These are phyloP conservation scores for Drosophila repletoides DNA, from an alignment of 1,140 invertebrate species.

Conservation along the genomic window DNA sequence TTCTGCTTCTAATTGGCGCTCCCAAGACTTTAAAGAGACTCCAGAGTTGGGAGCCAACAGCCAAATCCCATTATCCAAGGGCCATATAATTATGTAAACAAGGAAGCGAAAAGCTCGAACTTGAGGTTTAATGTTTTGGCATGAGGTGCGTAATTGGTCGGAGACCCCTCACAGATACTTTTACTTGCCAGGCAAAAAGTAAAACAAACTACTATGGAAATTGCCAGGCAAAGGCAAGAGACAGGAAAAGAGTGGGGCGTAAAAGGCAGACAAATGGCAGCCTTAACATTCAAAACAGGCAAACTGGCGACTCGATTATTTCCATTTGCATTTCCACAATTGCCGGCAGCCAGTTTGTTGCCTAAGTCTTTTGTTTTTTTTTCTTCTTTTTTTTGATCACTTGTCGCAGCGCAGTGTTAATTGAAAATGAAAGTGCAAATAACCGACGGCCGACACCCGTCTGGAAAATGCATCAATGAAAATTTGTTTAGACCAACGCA, in stretches of 20 bases:
- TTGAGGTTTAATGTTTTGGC: conserved; percentile 18
- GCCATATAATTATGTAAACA: conserved; percentile 58
- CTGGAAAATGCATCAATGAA: too few relatives aligned
- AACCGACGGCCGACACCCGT: conserved; percentile 12
- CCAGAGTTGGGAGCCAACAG: too few relatives aligned
- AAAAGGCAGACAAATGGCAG: conserved; percentile 10
- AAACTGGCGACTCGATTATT: conserved; percentile 4
- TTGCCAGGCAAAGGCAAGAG: conserved; percentile 6
- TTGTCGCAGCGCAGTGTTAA: conserved; percentile 45
- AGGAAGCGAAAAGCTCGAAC: conserved; percentile 48
- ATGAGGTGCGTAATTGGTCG: conserved; percentile 27
- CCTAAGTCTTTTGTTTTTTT: conserved; percentile 61
- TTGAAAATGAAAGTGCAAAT: conserved; percentile 79
- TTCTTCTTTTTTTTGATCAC: conserved; percentile 19
- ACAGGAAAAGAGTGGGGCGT: neutral
- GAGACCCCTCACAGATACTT: conserved; percentile 17
- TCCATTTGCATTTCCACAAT: conserved; percentile 11
- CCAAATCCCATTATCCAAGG: conserved; percentile 14
- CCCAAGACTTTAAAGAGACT: too few relatives aligned
- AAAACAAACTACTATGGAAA: conserved; percentile 50
- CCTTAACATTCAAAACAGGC: conserved; percentile 53
- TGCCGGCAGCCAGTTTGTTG: conserved; percentile 45
- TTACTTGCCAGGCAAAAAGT: conserved; percentile 31
- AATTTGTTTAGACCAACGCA: too few relatives aligned
- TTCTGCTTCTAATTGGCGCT: conserved; percentile 58